A percentile compares a stretch with the other conserved stretches of the same genome.
phyloP scores from a whole-genome alignment of 2,797 vertebrate genomes.

The Chelidonichthys spinosus region DNA sequence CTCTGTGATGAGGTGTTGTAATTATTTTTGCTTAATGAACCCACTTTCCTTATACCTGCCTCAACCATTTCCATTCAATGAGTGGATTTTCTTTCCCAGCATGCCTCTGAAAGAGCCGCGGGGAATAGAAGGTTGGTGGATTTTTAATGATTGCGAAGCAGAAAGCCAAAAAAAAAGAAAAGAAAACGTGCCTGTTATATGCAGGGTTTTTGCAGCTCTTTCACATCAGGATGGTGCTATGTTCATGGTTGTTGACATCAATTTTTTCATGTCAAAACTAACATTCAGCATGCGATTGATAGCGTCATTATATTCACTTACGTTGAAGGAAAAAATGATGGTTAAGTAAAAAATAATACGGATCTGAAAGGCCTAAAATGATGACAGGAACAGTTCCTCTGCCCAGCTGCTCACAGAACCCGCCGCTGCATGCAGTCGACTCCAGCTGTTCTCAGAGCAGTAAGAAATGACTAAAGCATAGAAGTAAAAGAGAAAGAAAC shows the following conservation, averaged over 20 bases:
- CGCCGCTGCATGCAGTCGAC: constrained; percentile 29
- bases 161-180: neutral
- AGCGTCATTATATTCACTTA: neutral
- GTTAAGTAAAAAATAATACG: constrained; percentile 11
- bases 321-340: constrained; percentile 9
- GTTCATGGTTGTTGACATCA: no score
- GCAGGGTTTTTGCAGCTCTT: neutral
- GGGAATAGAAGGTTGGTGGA: constrained; percentile 32
- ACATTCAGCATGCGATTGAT: neutral
- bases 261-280: neutral
- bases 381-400: constrained; percentile 24
- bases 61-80: constrained; percentile 31
- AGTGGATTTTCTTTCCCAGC: constrained; percentile 25
- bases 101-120: constrained; percentile 29
- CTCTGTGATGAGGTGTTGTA: constrained; percentile 29
- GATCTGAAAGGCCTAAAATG: constrained; percentile 27
- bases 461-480: constrained; percentile 10
- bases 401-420: constrained; percentile 23
- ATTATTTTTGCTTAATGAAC: constrained; percentile 8
- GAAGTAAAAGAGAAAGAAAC: neutral
- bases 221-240: no score
- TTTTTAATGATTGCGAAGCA: constrained; percentile 40
- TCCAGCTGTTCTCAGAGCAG: constrained; percentile 52
- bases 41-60: neutral
- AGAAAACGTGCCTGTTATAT: neutral